Percentiles rank a stretch among this genome's conserved stretches.
Evolutionary conservation across 2,113 vertebrate genomes (phyloP).

Genomic region (Macrotis lagotis): DNA sequence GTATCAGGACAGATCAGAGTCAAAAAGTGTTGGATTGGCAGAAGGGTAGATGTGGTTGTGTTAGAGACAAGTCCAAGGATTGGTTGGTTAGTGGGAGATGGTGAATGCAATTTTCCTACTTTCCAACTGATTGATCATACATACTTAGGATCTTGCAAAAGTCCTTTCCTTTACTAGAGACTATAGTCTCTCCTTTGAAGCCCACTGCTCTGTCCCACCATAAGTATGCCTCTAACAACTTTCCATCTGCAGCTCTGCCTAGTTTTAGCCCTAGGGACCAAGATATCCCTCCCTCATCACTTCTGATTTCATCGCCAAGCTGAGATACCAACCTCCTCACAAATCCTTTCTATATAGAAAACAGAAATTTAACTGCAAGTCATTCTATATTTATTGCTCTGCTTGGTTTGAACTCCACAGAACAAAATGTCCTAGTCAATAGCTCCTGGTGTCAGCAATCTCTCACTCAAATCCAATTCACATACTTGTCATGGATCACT

Average conservation of each 20-base stretch:
- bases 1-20: background rate
- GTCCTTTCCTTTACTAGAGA: background rate
- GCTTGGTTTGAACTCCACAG: background rate
- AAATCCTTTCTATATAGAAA: background rate
- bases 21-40: background rate
- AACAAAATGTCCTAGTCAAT: background rate
- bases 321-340: background rate
- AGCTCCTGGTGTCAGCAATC: background rate
- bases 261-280: background rate
- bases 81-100: background rate
- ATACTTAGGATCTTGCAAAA: background rate
- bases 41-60: background rate
- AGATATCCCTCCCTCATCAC: background rate
- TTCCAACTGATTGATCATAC: background rate
- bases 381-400: background rate
- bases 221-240: background rate
- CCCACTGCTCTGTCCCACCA: too few species aligned
- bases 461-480: too few species aligned
- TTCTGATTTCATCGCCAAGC: background rate
- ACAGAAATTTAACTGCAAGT: background rate
- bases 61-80: background rate
- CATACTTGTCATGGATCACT: too few species aligned
- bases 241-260: background rate
- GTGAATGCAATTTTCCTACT: background rate
- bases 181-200: background rate